Base-by-base conservation (phyloP, 2,113 vertebrate genomes). In the Pseudorhombus dupliciocellatus region DNA sequence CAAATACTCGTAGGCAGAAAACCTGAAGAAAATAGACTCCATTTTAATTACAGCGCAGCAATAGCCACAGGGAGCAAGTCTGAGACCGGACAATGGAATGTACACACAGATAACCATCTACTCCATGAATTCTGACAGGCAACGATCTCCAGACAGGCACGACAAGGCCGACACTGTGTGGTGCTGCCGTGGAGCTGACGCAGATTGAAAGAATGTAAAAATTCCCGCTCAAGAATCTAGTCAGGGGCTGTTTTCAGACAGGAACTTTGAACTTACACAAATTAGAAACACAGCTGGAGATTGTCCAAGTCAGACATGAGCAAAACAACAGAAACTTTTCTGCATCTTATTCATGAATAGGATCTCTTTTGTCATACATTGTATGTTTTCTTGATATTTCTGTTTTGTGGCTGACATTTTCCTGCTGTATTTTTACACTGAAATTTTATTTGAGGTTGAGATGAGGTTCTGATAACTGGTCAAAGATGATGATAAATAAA, bases 41-140 rank as follows among this genome's bases (percentile, higher is more conserved):
- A 34, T 28, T 90, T 88, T 87, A 84, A 80, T 87, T 30, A 70
- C 77, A 22, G 65, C 46, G 22, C 59, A 51, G 59, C 24, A 51
- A 75, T 6, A 60, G 58, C 75, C 57, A 8, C 53, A 31, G 81
- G 75, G 46, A 50, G 73, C 24, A 64, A 40, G 31, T 81, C 70
- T 48, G 61, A 70, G 40, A 73, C 31, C 25, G 58, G 56, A 84
- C 70, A 82, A 59, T 61, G 86, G 87, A 89, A 90, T 88, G 88
- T 87, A 77, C 65, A 67, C 24, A 81, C 68, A 87, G 71, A 84
- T 79, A 26, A 60, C 14, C 79, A 81, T 77, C 61, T 16, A 37
- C 70, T 71, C 31, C 28, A 65, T 44, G 22, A 64, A 53, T 26
- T 60, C 65, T 22, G 64, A 86, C 40, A 34, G 56, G 75, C 61